Conservation (phyloP, 2,113 vertebrate genomes). For the Elaphurus davidianus region DNA sequence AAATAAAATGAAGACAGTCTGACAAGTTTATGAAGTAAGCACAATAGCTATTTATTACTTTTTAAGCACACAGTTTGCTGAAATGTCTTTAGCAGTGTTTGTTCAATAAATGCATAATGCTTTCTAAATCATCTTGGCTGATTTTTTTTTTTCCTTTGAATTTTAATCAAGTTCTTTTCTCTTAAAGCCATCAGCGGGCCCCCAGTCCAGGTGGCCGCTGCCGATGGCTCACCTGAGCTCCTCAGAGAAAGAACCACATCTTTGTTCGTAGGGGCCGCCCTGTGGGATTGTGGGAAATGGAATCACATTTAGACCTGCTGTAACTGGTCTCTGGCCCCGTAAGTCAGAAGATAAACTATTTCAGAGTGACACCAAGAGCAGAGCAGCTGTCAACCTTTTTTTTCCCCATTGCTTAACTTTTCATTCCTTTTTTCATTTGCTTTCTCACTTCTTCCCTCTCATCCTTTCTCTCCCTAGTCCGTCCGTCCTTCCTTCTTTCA, state of each 20-base stretch:
- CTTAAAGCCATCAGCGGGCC: conserved; percentile 60
- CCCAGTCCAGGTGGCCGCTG: background rate
- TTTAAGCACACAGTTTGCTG: conserved; percentile 81
- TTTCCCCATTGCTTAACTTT: rapidly evolving
- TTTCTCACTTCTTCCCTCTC: rapidly evolving
- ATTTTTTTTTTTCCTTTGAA: conserved; percentile 74
- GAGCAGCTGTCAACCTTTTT: background rate
- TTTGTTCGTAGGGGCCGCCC: conserved; percentile 80
- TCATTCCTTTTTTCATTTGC: too few relatives aligned
- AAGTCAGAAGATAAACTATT: background rate
- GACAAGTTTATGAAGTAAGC: conserved; percentile 98
- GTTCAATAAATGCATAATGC: conserved; percentile 84
- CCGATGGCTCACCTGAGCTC: conserved; percentile 49
- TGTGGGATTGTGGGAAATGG: conserved; percentile 74
- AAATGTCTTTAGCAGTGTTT: conserved; percentile 83
- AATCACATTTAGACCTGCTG: background rate
- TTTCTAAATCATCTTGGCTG: conserved; percentile 78
- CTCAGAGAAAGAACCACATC: conserved; percentile 76
- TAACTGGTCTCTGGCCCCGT: background rate
- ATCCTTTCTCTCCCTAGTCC: rapidly evolving
- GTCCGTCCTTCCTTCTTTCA: rapidly evolving
- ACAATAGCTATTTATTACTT: conserved; percentile 92
- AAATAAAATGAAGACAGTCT: conserved; percentile 94
- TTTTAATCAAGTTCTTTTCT: conserved; percentile 81
- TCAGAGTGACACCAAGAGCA: background rate